Conservation (phyloP, 1,140 invertebrate species). For the Telenomus remus region DNA sequence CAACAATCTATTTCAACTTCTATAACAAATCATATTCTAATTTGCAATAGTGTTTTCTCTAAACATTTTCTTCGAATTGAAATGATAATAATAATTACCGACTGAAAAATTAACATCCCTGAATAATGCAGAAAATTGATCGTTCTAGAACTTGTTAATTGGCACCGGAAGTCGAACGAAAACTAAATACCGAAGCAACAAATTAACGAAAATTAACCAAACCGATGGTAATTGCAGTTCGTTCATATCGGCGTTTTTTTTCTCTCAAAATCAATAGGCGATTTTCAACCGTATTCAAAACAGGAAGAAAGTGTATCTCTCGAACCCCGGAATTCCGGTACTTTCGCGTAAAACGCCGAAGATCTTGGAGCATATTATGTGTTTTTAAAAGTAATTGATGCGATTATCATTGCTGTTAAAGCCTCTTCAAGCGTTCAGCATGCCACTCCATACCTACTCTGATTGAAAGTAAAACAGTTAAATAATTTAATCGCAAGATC, state of each 20-base stretch:
- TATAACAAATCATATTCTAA: no score
- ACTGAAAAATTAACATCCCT: no score
- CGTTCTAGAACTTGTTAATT: no score
- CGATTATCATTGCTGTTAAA: conserved; percentile 2
- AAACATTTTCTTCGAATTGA: no score
- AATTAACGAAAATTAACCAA: no score
- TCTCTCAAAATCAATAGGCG: neutral
- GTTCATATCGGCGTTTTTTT: neutral
- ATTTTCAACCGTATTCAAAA: neutral
- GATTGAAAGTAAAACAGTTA: neutral
- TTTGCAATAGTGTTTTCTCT: no score
- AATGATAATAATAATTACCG: no score
- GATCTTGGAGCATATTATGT: neutral
- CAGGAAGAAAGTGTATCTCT: neutral
- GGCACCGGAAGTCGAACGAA: no score
- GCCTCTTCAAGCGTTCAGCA: neutral
- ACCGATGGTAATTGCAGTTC: no score
- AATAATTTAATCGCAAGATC: neutral
- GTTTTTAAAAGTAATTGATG: conserved; percentile 1
- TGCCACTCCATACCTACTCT: neutral
- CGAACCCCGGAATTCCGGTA: neutral
- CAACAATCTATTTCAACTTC: no score
- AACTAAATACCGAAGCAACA: no score
- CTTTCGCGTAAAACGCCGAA: neutral
- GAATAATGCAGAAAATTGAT: no score